A percentile compares a stretch with the other conserved stretches of the same genome.
Evolutionary conservation across 2,888 invertebrate genomes (phyloP).

Genomic region (Drosophila testacea): DNA sequence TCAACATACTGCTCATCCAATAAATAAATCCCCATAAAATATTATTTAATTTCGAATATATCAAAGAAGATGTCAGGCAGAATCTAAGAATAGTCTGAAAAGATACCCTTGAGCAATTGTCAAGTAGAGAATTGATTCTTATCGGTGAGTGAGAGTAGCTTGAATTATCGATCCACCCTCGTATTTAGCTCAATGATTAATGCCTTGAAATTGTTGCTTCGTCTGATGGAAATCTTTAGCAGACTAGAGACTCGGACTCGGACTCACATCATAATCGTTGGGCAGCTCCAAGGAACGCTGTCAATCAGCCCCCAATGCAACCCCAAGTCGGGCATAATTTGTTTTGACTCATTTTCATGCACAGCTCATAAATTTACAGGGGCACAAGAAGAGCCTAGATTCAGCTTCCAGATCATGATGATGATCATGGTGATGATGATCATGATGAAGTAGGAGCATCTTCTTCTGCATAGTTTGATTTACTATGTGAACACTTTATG

Average conservation of each 20-base stretch:
- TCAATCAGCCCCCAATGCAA: constrained; percentile 57
- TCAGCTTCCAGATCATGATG: constrained; percentile 3
- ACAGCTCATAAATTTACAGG: constrained; percentile 72
- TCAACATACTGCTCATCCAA: constrained; percentile 52
- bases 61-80: constrained; percentile 7
- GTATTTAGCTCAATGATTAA: constrained; percentile 71
- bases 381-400: constrained; percentile 24
- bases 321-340: constrained; percentile 70
- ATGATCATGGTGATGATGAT: constrained; percentile 31
- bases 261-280: constrained; percentile 73
- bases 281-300: constrained; percentile 33
- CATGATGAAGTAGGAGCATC: constrained; percentile 37
- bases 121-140: constrained; percentile 35
- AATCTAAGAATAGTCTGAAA: constrained; percentile 4
- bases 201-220: constrained; percentile 68
- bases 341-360: constrained; percentile 82
- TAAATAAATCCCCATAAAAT: constrained; percentile 48
- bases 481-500: constrained; percentile 83
- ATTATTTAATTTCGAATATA: constrained; percentile 20
- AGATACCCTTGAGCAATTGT: constrained; percentile 10
- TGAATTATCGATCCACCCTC: constrained; percentile 51
- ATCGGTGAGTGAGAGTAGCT: constrained; percentile 39
- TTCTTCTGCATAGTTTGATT: constrained; percentile 74
- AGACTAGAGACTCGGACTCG: not conserved
- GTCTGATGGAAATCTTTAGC: constrained; percentile 65